Conservation (phyloP, 1,140 invertebrate species). For the Heliconius hewitsoni region DNA sequence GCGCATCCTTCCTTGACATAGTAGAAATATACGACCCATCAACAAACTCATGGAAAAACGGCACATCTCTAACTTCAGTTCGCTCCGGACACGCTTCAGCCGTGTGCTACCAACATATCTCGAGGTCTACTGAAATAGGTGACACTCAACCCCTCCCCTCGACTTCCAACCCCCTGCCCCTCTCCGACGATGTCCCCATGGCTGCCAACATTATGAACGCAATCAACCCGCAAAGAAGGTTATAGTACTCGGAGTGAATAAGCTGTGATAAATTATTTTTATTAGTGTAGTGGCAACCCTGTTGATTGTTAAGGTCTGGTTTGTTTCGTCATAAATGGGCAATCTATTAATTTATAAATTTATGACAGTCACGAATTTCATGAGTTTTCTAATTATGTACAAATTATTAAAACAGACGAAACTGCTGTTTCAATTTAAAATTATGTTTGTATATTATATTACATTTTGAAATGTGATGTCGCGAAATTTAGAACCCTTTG, state of each 20-base stretch:
- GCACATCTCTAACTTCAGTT: slow-evolving; percentile 90
- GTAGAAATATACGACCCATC: slow-evolving; percentile 93
- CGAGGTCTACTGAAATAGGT: slow-evolving; percentile 69
- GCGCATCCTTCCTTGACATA: slow-evolving; percentile 88
- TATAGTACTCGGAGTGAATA: background rate
- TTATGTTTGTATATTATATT: no score
- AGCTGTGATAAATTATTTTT: background rate
- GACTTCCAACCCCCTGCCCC: slow-evolving; percentile 32
- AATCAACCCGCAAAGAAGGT: slow-evolving; percentile 14
- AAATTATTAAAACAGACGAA: no score
- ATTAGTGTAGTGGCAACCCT: slow-evolving; percentile 11
- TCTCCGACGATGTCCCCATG: background rate
- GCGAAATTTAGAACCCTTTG: no score
- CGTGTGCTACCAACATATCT: slow-evolving; percentile 88
- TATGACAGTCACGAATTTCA: no score
- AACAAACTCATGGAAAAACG: slow-evolving; percentile 88
- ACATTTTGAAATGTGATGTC: no score
- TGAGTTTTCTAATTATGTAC: no score
- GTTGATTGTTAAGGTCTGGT: background rate
- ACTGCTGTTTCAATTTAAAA: no score
- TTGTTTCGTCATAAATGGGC: background rate
- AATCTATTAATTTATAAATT: no score
- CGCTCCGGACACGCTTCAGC: slow-evolving; percentile 95
- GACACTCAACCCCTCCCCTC: slow-evolving; percentile 31
- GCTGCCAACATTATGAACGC: slow-evolving; percentile 7